These are phyloP conservation scores for Pteronotus mesoamericanus DNA, from an alignment of 2,797 vertebrate species.

Conservation along the genomic window DNA sequence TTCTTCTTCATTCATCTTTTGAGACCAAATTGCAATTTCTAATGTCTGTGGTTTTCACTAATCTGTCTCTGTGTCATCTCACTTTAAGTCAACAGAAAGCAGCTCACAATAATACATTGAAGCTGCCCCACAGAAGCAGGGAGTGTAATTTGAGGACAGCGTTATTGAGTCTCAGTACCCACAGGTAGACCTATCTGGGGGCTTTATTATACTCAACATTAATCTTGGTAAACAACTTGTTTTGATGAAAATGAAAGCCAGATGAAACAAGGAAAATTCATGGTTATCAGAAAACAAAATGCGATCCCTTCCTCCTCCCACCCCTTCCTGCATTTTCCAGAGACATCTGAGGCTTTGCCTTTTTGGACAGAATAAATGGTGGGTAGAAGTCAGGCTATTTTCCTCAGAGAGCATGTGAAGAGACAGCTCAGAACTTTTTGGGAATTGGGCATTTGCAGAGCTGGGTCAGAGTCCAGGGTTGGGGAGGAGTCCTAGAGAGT, in stretches of 20 bases:
- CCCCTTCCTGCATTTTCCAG: conserved; percentile 54
- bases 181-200: conserved; percentile 60
- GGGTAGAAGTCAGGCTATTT: not conserved
- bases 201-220: conserved; percentile 53
- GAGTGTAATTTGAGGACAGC: conserved; percentile 36
- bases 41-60: conserved; percentile 80
- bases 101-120: conserved; percentile 64
- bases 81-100: conserved; percentile 81
- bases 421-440: conserved; percentile 5
- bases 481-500: not conserved
- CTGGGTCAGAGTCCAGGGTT: not conserved
- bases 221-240: conserved; percentile 73
- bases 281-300: conserved; percentile 50
- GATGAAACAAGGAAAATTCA: conserved; percentile 52
- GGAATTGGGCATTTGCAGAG: not conserved
- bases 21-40: conserved; percentile 78
- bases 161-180: conserved; percentile 34
- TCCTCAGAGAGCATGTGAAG: not conserved
- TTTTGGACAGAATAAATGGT: conserved; percentile 7
- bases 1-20: conserved; percentile 76
- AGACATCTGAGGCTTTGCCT: conserved; percentile 63
- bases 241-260: conserved; percentile 64
- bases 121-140: conserved; percentile 26
- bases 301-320: conserved; percentile 23
- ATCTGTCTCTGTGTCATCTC: conserved; percentile 80